Base-by-base conservation (phyloP, 2,113 vertebrate genomes). In the Fukomys damarensis region DNA sequence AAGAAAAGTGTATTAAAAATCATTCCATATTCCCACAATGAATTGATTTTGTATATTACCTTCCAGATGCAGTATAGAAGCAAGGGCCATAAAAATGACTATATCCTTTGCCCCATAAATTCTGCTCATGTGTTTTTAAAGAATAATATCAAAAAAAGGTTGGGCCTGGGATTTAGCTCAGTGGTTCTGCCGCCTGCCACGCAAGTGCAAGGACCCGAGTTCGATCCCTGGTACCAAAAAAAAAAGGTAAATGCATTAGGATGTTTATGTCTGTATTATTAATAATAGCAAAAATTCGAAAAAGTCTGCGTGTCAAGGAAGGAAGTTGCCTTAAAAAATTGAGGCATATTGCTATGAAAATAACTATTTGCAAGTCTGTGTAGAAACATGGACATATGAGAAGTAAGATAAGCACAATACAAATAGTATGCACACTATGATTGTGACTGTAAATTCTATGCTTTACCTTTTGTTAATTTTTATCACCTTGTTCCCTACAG, bases 401-500 rank as follows among this genome's bases (percentile, higher is more conserved):
- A 68, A 92, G 74, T 74, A 58, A 93, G 87, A 85, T 49, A 92
- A 93, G 30, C 65, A 76, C 84, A 87, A 13, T 86, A 52, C 10
- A 59, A 89, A 63, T 49, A 32, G 46, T 70, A 38, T 56, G n/a
- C 6, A 74, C 10, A 12, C 81, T 54, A 20, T 82, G 77, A 14
- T 85, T 86, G 72, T 92, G 74, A 76, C 83, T 65, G 38, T 94
- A 80, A 94, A 93, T 32, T 81, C 88, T 49, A 76, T 81, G 92
- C 95, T 32, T 77, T 79, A 35, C 35, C 90, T 43, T 95, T 26
- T 7, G 0, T 95, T 41, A 38, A 38, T 66, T 97, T 97, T 91
- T 0, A 30, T 86, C 92, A 70, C 10, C 20, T 28, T 41, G 52
- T 84, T 16, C 58, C 96, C 93, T 95, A 49, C 96, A 98, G 98